Percentiles rank a stretch among this genome's conserved stretches.
Conservation (phyloP, 2,888 invertebrate genomes). For the Tenthredo livida region DNA sequence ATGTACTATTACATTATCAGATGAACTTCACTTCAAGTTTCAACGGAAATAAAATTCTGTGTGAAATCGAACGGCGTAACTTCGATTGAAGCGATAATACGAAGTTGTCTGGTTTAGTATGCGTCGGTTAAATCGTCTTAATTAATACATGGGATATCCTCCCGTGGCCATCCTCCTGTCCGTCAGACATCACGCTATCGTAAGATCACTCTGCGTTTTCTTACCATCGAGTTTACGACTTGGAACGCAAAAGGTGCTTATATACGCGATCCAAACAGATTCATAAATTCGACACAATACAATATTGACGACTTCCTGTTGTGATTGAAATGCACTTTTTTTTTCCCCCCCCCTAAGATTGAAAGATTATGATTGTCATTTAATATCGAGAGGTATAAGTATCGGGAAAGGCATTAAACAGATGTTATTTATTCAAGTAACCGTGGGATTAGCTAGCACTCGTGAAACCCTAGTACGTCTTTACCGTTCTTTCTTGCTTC, state of each 20-base stretch:
- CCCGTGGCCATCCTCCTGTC: conserved; percentile 65
- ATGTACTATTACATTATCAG: neutral
- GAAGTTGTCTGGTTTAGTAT: conserved; percentile 40
- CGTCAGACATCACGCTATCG: conserved; percentile 66
- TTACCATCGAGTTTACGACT: conserved; percentile 35
- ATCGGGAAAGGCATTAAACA: conserved; percentile 18
- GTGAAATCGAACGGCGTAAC: conserved; percentile 7
- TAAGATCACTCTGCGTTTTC: conserved; percentile 39
- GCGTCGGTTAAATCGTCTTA: conserved; percentile 66
- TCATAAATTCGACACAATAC: neutral
- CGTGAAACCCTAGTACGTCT: conserved; percentile 16
- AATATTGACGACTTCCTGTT: conserved; percentile 29
- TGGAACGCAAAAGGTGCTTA: conserved; percentile 9
- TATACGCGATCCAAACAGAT: neutral
- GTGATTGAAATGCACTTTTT: neutral
- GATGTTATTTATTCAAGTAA: conserved; percentile 23
- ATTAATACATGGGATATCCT: conserved; percentile 68
- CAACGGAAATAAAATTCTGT: neutral
- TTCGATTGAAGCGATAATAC: conserved; percentile 41
- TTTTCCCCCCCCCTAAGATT: neutral
- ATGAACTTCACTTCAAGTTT: conserved; percentile 5
- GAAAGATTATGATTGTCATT: conserved; percentile 24
- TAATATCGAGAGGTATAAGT: conserved; percentile 9
- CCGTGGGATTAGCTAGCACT: conserved; percentile 29
- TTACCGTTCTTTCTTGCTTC: conserved; percentile 23